Conservation (phyloP, 2,888 invertebrate genomes). For the Ashinkailepas kermadecensis region DNA sequence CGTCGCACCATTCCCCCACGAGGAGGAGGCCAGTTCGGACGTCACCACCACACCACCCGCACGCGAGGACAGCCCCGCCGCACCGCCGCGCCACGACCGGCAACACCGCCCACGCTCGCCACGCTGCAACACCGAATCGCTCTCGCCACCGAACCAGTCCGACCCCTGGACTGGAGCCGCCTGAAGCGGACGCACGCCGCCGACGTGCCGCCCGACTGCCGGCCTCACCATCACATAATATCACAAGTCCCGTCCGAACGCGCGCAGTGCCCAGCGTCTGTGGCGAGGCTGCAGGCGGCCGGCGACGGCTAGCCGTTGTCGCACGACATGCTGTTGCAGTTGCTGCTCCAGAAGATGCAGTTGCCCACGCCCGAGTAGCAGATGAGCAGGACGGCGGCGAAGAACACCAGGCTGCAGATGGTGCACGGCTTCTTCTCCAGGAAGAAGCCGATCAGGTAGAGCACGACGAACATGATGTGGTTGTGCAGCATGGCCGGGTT, state of each 20-base stretch:
- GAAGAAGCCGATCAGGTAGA: constrained; percentile 94
- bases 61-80: too few species aligned
- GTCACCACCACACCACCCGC: too few species aligned
- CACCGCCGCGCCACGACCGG: too few species aligned
- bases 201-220: too few species aligned
- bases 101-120: too few species aligned
- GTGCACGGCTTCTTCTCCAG: constrained; percentile 95
- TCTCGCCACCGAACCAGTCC: too few species aligned
- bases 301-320: constrained; percentile 42
- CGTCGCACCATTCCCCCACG: too few species aligned
- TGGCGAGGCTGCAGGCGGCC: background rate
- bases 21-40: too few species aligned
- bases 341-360: constrained; percentile 82
- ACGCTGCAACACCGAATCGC: too few species aligned
- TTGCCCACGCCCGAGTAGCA: constrained; percentile 95
- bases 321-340: constrained; percentile 55
- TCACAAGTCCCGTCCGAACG: background rate
- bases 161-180: too few species aligned
- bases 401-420: constrained; percentile 90
- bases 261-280: background rate
- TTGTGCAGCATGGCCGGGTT: constrained; percentile 93
- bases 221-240: background rate
- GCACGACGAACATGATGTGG: constrained; percentile 93
- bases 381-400: constrained; percentile 83
- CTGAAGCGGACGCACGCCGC: too few species aligned